Base-by-base conservation (phyloP, 2,113 vertebrate genomes). In the Plecotus auritus region DNA sequence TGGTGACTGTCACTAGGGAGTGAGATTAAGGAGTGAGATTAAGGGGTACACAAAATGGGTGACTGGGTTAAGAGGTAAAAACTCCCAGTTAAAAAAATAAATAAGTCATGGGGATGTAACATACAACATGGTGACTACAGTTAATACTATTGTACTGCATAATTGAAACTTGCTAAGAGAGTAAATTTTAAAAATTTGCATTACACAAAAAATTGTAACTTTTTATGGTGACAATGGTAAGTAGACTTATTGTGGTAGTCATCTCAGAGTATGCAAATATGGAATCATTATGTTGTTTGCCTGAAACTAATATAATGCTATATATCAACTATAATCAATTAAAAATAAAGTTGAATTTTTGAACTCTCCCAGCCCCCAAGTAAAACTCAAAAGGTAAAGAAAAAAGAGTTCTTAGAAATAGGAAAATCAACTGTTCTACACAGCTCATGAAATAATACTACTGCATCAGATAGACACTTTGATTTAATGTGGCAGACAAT, bases 401-500 rank as follows among this genome's bases (percentile, higher is more conserved):
- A 18, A 37, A 74, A 83, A 96, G 32, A 78, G 5, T 90, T 96
- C 72, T 96, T 85, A 88, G 77, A 96, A 88, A 97, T 95, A 97
- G 97, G 94, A 98, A 95, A 98, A 97, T 35, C 73, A 98, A 96
- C 85, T 97, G 84, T 91, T 97, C 97, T 92, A 95, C 45, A 87
- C 23, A 96, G 90, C 66, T 96, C 92, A 86, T 97, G 96, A 98
- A 98, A 98, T 98, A 97, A 73, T 95, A 95, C 32, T 30, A 93
- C 92, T 87, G 89, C 96, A 97, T 97, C 96, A 97, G 92, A 98
- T 0, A 96, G 95, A 96, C 91, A 70, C 82, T 96, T 96, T 96
- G 97, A 98, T 98, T 98, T 97, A 98, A 96, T 90, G 93, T 73
- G 96, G 97, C 96, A 96, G 91, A 93, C 91, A 76, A 97, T 96